Percentiles rank a stretch among this genome's conserved stretches.
Conservation (phyloP, 2,113 vertebrate genomes). For the Nipponia nippon region DNA sequence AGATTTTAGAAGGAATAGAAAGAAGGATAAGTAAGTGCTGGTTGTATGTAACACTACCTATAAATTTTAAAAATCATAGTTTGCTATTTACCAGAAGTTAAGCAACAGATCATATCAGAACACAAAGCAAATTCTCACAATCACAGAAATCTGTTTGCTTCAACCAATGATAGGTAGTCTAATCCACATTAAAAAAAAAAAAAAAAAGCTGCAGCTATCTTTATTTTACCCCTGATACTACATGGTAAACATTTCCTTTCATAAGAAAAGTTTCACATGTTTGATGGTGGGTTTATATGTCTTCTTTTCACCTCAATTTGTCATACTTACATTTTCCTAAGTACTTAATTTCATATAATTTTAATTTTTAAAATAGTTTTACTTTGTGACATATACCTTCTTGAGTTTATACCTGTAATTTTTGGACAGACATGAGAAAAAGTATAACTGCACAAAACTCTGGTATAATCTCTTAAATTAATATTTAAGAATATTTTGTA, state of each 20-base stretch:
- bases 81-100: background rate
- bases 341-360: background rate
- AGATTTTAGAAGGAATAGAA: background rate
- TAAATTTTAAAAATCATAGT: background rate
- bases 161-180: background rate
- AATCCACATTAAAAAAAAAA: background rate
- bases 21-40: background rate
- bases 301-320: background rate
- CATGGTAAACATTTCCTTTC: background rate
- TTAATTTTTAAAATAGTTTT: background rate
- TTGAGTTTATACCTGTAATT: background rate
- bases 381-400: background rate
- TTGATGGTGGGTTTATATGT: background rate
- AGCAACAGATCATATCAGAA: background rate
- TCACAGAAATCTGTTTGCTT: background rate
- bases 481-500: background rate
- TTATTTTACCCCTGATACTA: background rate
- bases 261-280: background rate
- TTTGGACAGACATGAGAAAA: background rate
- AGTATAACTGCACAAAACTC: background rate
- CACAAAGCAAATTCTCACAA: background rate
- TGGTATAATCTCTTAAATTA: background rate
- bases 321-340: background rate
- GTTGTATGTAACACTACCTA: background rate
- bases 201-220: background rate